Conservation (phyloP, 2,797 vertebrate species). For the Ibycter americanus region DNA sequence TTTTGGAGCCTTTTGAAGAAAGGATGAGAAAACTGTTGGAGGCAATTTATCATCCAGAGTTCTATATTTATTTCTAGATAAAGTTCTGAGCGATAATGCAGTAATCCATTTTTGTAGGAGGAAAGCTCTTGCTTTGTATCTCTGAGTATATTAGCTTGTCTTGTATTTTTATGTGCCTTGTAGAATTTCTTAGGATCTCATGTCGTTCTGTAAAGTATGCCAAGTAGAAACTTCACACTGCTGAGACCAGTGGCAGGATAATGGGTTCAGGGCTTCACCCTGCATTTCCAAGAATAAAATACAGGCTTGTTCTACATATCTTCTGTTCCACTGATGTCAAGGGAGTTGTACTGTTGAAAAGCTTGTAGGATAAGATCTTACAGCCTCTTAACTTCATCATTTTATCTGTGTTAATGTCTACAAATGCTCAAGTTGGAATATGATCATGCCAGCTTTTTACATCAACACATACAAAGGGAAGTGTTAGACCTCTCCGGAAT, state of each 20-base stretch:
- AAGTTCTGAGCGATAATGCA: background rate
- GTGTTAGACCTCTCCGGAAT: conserved; percentile 65
- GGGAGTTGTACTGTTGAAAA: background rate
- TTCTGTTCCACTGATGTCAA: background rate
- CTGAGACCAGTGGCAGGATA: background rate
- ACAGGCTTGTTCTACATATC: rapidly evolving
- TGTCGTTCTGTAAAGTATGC: background rate
- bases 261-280: background rate
- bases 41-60: background rate
- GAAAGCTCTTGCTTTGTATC: background rate
- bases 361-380: conserved; percentile 16
- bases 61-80: background rate
- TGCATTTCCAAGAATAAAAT: background rate
- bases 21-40: background rate
- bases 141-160: background rate
- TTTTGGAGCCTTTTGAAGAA: background rate
- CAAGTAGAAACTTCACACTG: background rate
- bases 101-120: background rate
- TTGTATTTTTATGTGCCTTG: background rate
- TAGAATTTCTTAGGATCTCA: background rate
- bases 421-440: conserved; percentile 39
- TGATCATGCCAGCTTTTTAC: conserved; percentile 39
- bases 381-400: conserved; percentile 13
- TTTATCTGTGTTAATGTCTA: conserved; percentile 48
- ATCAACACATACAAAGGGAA: conserved; percentile 41